Evolutionary conservation across 2,888 invertebrate genomes (phyloP), one percentile per base, ranked within the genome.

Genomic region (Colletes collaris): DNA sequence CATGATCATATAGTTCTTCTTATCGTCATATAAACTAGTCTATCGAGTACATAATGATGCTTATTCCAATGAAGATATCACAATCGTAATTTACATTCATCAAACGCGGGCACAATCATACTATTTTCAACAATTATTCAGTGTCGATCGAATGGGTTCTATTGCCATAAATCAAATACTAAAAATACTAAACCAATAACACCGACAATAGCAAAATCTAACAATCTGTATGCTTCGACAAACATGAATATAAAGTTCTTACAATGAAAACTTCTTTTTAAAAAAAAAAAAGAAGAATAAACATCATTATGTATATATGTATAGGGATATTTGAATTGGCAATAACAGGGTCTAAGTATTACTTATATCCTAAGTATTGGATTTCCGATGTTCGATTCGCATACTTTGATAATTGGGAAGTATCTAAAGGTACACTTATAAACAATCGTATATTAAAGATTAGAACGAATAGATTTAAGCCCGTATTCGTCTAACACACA

Each of bases 231-330:
- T 27, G 27, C 27, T 27, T 27, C 27, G 27, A 27, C 27, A 27
- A 27, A 27, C 27, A 27, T 27, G 27, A 27, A 27, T 27, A 27
- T 27, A 27, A 1, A 27, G 2, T 27, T 2, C 27, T 27, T 27
- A 2, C 2, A 27, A 27, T 27, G 27, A 40, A 40, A 4, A 6
- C 40, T 40, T 27, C 16, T 16, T 16, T 16, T 16, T 16, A 16
- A 5, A 16, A 63, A 63, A n/a, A 19, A 37, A 7, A 49, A 49
- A 10, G 10, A 13, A 46, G 58, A 72, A 72, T 79, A 53, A 63
- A 55, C 80, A 80, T 74, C 60, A 67, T 65, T 55, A 69, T 64
- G 69, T 53, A 74, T n/a, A 27, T 49, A 16, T 53, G 50, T 40
- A 7, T 40, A 53, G 65, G 52, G 10, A 16, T 44, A 64, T 62